Evolutionary conservation across 2,888 invertebrate species (phyloP).

Genomic region (Caradrina kadenii): DNA sequence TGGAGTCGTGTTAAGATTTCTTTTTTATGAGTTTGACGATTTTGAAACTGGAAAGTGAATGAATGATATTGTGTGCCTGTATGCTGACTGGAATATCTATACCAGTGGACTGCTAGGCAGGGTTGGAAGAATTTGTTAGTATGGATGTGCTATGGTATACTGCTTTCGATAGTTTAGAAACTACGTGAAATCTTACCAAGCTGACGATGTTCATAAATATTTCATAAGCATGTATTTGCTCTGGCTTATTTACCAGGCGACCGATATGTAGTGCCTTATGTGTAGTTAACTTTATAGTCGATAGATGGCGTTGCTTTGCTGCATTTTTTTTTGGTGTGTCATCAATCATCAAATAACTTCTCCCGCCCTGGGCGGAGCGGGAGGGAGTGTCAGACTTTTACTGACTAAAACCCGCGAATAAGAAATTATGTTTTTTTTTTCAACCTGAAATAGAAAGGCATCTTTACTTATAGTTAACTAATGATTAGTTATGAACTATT

Average conservation of each 20-base stretch:
- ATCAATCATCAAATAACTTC: too few relatives aligned
- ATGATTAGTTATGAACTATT: too few relatives aligned
- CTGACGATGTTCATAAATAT: not conserved
- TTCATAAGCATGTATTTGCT: slow-evolving; percentile 14
- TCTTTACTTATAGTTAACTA: too few relatives aligned
- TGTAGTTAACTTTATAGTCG: not conserved
- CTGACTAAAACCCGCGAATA: too few relatives aligned
- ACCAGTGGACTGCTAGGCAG: not conserved
- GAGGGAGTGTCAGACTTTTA: too few relatives aligned
- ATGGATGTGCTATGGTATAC: too few relatives aligned
- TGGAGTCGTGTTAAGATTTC: slow-evolving; percentile 67
- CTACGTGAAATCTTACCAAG: not conserved
- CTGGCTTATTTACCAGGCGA: slow-evolving; percentile 4
- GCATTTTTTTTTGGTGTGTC: too few relatives aligned
- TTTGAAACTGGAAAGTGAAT: not conserved
- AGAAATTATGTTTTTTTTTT: too few relatives aligned
- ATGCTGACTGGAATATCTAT: too few relatives aligned
- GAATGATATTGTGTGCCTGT: too few relatives aligned
- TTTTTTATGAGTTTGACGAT: slow-evolving; percentile 17
- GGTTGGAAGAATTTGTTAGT: not conserved
- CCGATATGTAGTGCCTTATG: not conserved
- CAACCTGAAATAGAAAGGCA: too few relatives aligned
- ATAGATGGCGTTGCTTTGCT: slow-evolving; percentile 9
- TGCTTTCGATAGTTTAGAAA: not conserved
- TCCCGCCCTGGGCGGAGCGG: too few relatives aligned